Evolutionary conservation across 2,113 vertebrate genomes (phyloP).

Genomic region (Riparia riparia): DNA sequence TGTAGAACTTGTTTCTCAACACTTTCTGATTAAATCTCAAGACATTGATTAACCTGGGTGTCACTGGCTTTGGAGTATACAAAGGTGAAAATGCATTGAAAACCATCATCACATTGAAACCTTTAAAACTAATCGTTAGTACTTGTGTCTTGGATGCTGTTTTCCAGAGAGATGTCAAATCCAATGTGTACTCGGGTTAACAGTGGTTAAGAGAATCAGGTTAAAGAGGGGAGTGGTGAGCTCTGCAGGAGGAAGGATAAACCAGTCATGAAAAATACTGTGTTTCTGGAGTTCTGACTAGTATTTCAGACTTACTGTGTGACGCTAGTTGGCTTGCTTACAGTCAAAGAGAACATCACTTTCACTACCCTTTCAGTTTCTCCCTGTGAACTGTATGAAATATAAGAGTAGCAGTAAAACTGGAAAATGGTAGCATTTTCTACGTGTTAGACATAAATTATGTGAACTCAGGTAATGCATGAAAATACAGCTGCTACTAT

Average conservation of each 20-base stretch:
- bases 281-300: neutral
- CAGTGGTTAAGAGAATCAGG: neutral
- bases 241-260: neutral
- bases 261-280: neutral
- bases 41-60: neutral
- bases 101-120: neutral
- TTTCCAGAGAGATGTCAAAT: slow-evolving; percentile 9
- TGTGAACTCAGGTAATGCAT: neutral
- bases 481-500: neutral
- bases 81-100: neutral
- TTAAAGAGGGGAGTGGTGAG: neutral
- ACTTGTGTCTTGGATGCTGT: neutral
- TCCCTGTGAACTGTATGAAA: neutral
- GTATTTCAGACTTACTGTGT: neutral
- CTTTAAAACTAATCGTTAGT: neutral
- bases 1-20: neutral
- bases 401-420: neutral
- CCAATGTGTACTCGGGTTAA: neutral
- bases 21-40: slow-evolving; percentile 25
- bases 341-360: neutral
- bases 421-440: neutral
- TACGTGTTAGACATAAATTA: neutral
- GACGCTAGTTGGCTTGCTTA: neutral
- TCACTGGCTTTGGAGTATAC: neutral
- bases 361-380: neutral